A percentile compares a stretch with the other conserved stretches of the same genome.
Conservation (phyloP, 2,888 invertebrate species). For the Caenorhabditis sp. region DNA sequence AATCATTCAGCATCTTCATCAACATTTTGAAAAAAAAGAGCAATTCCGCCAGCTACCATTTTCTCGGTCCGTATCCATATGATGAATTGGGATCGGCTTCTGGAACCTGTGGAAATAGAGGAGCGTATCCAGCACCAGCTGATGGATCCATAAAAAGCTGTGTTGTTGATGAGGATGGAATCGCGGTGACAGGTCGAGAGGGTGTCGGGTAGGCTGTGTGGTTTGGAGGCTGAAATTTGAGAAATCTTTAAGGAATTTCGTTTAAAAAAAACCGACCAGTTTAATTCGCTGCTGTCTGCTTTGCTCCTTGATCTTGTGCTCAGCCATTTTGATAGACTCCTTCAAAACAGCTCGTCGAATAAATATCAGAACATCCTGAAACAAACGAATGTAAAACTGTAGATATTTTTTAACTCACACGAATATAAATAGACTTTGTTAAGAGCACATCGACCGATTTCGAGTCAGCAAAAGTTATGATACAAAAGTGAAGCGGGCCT, state of each 20-base stretch:
- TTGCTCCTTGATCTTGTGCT: conserved; percentile 58
- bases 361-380: conserved; percentile 57
- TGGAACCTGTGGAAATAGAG: background rate
- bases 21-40: background rate
- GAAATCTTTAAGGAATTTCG: too few species aligned
- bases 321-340: conserved; percentile 68
- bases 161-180: background rate
- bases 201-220: conserved; percentile 43
- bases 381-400: background rate
- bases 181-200: background rate
- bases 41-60: conserved; percentile 27
- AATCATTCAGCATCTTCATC: background rate
- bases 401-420: background rate
- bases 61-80: conserved; percentile 53
- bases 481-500: conserved; percentile 64
- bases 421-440: conserved; percentile 41
- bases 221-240: conserved; percentile 32
- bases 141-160: conserved; percentile 7
- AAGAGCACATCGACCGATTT: conserved; percentile 45
- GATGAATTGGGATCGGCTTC: conserved; percentile 18
- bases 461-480: conserved; percentile 49
- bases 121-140: conserved; percentile 47
- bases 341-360: conserved; percentile 57
- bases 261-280: conserved; percentile 6
- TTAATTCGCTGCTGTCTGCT: conserved; percentile 3